Conservation (phyloP, 2,113 vertebrate species). For the Trichomycterus rosablanca region DNA sequence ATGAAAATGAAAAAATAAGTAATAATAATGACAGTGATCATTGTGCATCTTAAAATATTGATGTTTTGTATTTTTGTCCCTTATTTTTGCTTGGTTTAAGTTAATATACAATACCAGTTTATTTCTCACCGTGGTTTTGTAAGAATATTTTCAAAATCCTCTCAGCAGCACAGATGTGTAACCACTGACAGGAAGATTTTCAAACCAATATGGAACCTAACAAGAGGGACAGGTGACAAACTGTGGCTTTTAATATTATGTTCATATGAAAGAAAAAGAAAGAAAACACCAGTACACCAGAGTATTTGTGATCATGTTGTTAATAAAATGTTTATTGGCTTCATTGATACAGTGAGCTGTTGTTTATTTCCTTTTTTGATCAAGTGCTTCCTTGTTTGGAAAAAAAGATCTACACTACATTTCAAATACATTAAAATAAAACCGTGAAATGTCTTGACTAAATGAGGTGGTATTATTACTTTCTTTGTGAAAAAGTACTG, state of each 20-base stretch:
- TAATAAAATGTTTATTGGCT: slow-evolving; percentile 95
- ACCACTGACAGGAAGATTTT: slow-evolving; percentile 56
- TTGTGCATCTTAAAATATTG: slow-evolving; percentile 77
- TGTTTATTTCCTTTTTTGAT: slow-evolving; percentile 61
- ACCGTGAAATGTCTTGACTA: slow-evolving; percentile 67
- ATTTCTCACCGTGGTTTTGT: slow-evolving; percentile 72
- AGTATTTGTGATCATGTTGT: slow-evolving; percentile 88
- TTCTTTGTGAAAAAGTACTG: slow-evolving; percentile 8
- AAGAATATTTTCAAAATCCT: slow-evolving; percentile 41
- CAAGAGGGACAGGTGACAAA: slow-evolving; percentile 64
- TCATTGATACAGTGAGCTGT: slow-evolving; percentile 67
- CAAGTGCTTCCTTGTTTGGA: slow-evolving; percentile 69
- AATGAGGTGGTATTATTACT: slow-evolving; percentile 41
- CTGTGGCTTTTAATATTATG: slow-evolving; percentile 62
- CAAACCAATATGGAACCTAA: slow-evolving; percentile 59
- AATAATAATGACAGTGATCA: slow-evolving; percentile 62
- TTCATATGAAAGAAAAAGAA: slow-evolving; percentile 61
- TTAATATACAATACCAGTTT: slow-evolving; percentile 54
- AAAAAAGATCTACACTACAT: slow-evolving; percentile 45
- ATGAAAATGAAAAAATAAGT: slow-evolving; percentile 46
- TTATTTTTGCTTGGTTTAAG: slow-evolving; percentile 46
- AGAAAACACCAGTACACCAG: slow-evolving; percentile 64
- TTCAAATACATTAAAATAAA: slow-evolving; percentile 70
- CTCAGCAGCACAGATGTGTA: slow-evolving; percentile 67
- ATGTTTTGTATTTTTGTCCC: slow-evolving; percentile 74